Percentiles rank a stretch among this genome's conserved stretches.
Conservation (phyloP, 2,113 vertebrate species). For the Rutilus rutilus region DNA sequence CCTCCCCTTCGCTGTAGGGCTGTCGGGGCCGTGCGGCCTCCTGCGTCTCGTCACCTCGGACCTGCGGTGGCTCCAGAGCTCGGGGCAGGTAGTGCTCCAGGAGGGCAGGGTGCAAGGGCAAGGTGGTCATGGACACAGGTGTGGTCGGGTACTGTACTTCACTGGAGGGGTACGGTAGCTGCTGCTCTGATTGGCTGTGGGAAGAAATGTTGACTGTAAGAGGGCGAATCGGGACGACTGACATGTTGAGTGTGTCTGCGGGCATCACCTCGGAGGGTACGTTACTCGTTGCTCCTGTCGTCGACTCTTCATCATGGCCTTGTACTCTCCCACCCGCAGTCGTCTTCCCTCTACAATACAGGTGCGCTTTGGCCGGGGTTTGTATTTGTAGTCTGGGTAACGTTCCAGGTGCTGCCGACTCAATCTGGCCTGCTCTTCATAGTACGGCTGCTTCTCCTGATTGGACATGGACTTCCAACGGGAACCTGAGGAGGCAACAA, state of each 20-base stretch:
- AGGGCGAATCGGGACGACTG: no score
- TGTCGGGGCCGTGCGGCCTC: conserved; percentile 66
- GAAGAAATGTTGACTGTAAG: background rate
- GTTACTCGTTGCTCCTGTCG: conserved; percentile 89
- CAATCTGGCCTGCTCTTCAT: conserved; percentile 94
- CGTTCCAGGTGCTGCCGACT: conserved; percentile 98
- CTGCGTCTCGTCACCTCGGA: conserved; percentile 64
- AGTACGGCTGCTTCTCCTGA: conserved; percentile 98
- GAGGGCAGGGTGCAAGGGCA: conserved; percentile 81
- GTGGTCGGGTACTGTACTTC: conserved; percentile 81
- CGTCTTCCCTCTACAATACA: conserved; percentile 96
- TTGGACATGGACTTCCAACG: conserved; percentile 98
- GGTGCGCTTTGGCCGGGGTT: conserved; percentile 93
- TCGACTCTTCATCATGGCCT: conserved; percentile 96
- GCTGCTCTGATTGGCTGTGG: conserved; percentile 83
- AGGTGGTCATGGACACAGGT: conserved; percentile 73
- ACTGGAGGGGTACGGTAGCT: conserved; percentile 78
- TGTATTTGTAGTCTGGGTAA: conserved; percentile 98
- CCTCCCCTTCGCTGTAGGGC: conserved; percentile 89
- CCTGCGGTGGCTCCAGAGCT: conserved; percentile 66
- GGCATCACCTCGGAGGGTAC: conserved; percentile 84
- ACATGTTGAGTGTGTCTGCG: background rate
- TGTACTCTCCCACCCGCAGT: conserved; percentile 97
- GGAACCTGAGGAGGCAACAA: conserved; percentile 77
- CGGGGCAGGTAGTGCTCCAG: conserved; percentile 89